Base-by-base conservation (phyloP, 2,888 invertebrate species). In the Oeneis ivallda region DNA sequence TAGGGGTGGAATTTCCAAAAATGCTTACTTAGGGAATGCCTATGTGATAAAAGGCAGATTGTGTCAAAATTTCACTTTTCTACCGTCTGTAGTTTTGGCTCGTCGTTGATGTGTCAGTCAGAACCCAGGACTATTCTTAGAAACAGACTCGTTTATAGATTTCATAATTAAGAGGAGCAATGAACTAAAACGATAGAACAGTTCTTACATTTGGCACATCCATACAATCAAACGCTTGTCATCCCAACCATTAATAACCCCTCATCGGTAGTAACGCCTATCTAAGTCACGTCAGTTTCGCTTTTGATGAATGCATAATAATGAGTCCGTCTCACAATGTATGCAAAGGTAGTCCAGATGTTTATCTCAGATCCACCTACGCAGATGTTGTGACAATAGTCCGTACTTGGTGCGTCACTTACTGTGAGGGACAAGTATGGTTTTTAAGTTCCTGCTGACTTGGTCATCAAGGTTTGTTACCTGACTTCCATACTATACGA, bases 271-370 rank as follows among this genome's bases (percentile, higher is more conserved):
- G 78, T 75, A 76, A 81, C 86, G 81, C 83, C 82, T 80, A 79
- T 76, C 67, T 65, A 56, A 78, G 75, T 78, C 72, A 72, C 73
- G 76, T 78, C 78, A 77, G 76, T 76, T 78, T 77, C 53, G 67
- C 71, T 78, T 78, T 77, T 78, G 78, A 82, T 77, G 76, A 76
- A 77, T 77, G 76, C 76, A 82, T 82, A 81, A 77, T 80, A 76
- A 75, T 75, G 72, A 78, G 74, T 41, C 75, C 71, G 76, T 76
- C 75, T 76, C 70, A 76, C 74, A 78, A 79, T 80, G 73, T 77
- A 78, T 77, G 75, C 74, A 73, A 75, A 76, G 72, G 74, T 75
- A 76, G 75, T 76, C 68, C 74, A 72, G 76, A 77, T 76, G 74
- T 74, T 76, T 78, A 77, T 78, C 74, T 69, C 70, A 64, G 74